phyloP scores from a whole-genome alignment of 2,888 invertebrate genomes.

The Herminia tarsipennalis region DNA sequence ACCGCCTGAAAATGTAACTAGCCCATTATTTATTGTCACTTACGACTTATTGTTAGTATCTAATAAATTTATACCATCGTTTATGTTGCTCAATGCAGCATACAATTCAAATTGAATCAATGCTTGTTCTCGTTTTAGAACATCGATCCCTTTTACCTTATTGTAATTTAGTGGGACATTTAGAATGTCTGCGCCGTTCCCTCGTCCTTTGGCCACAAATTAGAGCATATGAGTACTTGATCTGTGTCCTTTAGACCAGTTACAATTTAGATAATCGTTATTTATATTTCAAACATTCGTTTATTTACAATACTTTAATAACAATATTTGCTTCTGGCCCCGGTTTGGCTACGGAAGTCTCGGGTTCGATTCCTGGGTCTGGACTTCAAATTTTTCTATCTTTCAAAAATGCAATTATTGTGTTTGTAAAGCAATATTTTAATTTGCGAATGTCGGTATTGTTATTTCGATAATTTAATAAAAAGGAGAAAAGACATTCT shows the following conservation, averaged over 20 bases:
- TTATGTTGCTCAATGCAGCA: constrained; percentile 39
- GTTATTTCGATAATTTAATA: too few species aligned
- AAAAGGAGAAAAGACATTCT: too few species aligned
- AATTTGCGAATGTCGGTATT: too few species aligned
- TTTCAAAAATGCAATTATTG: too few species aligned
- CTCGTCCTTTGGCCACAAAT: constrained; percentile 52
- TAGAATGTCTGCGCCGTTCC: constrained; percentile 51
- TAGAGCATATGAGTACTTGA: constrained; percentile 44
- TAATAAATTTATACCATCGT: constrained; percentile 39
- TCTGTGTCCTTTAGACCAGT: neutral
- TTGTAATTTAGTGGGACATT: constrained; percentile 49
- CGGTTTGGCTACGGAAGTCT: too few species aligned
- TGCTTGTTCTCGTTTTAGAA: constrained; percentile 38
- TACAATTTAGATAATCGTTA: neutral
- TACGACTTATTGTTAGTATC: constrained; percentile 29
- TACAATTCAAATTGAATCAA: constrained; percentile 44
- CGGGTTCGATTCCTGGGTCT: too few species aligned
- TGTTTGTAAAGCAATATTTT: too few species aligned
- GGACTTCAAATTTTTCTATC: too few species aligned
- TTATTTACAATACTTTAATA: too few species aligned
- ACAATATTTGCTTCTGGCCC: too few species aligned
- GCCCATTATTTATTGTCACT: constrained; percentile 6
- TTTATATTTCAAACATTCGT: too few species aligned
- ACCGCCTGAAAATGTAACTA: constrained; percentile 1
- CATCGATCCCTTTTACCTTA: constrained; percentile 51